Conservation (phyloP, 1,140 invertebrate genomes). For the Lanistes nyassanus region DNA sequence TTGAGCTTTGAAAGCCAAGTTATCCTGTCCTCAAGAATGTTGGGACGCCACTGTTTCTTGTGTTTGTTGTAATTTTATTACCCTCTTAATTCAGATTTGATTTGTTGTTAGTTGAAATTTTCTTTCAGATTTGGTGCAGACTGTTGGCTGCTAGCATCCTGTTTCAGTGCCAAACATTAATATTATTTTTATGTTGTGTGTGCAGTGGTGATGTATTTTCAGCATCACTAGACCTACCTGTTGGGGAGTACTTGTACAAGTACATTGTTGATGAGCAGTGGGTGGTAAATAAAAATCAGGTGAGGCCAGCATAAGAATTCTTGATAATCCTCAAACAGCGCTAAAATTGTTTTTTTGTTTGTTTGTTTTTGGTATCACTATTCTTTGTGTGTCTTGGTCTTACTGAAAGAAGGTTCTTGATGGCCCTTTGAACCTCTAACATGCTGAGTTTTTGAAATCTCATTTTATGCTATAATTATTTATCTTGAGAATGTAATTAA, state of each 20-base stretch:
- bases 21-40: too few relatives aligned
- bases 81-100: background rate
- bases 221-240: constrained; percentile 43
- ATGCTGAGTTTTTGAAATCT: background rate
- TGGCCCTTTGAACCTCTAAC: background rate
- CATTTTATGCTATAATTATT: background rate
- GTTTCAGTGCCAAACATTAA: background rate
- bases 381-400: background rate
- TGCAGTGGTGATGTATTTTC: constrained; percentile 45
- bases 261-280: constrained; percentile 56
- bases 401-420: background rate
- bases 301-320: constrained; percentile 26
- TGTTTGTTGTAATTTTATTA: background rate
- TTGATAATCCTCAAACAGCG: background rate
- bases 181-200: background rate
- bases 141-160: too few relatives aligned
- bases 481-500: background rate
- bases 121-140: background rate
- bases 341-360: background rate
- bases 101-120: background rate
- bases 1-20: too few relatives aligned
- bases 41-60: too few relatives aligned
- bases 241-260: constrained; percentile 53
- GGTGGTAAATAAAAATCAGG: constrained; percentile 50
- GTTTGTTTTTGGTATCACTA: background rate